Conservation (phyloP, 2,113 vertebrate species). For the Sebastes fasciatus region DNA sequence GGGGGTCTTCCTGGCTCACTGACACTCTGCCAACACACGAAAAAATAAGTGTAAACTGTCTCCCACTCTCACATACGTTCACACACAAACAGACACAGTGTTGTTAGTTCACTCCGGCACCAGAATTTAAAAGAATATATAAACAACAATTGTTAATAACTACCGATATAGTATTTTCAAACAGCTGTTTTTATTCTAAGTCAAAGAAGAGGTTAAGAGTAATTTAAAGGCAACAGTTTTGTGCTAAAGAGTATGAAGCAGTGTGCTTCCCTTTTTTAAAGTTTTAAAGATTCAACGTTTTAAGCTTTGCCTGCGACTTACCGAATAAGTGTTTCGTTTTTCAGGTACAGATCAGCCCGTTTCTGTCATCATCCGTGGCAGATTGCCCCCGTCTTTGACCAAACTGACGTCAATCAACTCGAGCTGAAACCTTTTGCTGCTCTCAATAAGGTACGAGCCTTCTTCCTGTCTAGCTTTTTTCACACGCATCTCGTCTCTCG, state of each 20-base stretch:
- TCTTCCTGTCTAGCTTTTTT: constrained; percentile 74
- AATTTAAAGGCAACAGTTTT: not conserved
- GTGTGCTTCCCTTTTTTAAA: constrained; percentile 37
- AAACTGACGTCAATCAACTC: constrained; percentile 63
- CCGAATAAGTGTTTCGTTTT: constrained; percentile 31
- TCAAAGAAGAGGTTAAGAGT: not conserved
- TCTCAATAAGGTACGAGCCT: constrained; percentile 41
- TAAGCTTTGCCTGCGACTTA: constrained; percentile 47
- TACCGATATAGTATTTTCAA: not conserved
- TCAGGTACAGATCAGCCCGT: constrained; percentile 21
- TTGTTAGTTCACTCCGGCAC: not conserved
- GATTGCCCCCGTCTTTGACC: constrained; percentile 25
- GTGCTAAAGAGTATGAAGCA: not conserved
- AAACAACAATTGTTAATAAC: not conserved
- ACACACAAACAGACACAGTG: constrained; percentile 28
- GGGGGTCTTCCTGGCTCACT: constrained; percentile 78
- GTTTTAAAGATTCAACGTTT: not conserved
- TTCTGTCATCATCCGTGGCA: constrained; percentile 31
- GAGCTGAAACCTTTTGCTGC: constrained; percentile 47
- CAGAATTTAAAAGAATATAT: not conserved
- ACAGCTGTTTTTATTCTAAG: not conserved
- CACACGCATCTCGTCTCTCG: constrained; percentile 53
- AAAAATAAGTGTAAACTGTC: constrained; percentile 48
- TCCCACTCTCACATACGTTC: constrained; percentile 15
- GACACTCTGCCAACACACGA: constrained; percentile 54